phyloP scores from a whole-genome alignment of 2,113 vertebrate species.

The Ciconia stormi region DNA sequence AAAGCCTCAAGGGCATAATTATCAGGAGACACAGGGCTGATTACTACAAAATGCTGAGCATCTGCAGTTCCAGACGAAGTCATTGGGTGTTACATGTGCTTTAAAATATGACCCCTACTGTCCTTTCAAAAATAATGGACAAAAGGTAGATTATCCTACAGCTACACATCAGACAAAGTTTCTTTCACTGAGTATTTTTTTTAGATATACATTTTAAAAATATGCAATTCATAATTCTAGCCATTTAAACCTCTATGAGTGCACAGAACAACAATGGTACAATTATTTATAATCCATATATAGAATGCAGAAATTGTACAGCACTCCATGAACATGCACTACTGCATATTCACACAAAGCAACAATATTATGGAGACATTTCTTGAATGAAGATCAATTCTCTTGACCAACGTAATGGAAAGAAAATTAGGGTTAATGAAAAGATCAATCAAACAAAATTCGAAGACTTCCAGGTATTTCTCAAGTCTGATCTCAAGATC shows the following conservation, averaged over 20 bases:
- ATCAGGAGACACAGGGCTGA: background rate
- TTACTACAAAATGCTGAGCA: background rate
- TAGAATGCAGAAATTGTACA: background rate
- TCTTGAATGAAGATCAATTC: background rate
- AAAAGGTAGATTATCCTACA: background rate
- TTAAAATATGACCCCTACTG: background rate
- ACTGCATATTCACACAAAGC: background rate
- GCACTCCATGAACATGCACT: background rate
- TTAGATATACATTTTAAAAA: background rate
- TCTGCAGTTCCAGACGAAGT: background rate
- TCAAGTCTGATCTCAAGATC: background rate
- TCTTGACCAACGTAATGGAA: background rate
- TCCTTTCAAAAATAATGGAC: background rate
- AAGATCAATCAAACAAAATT: background rate
- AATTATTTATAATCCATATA: background rate
- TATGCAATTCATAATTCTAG: background rate
- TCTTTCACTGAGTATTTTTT: background rate
- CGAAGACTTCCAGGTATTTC: background rate
- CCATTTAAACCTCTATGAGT: background rate
- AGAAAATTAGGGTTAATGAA: background rate
- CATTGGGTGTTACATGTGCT: background rate
- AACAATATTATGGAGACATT: background rate
- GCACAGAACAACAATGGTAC: background rate
- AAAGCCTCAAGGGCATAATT: conserved; percentile 3
- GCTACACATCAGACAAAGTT: background rate